Conservation (phyloP, 2,113 vertebrate genomes). For the human region GRCh38 chr7:131932501-131933000, state of each 20-base stretch:
- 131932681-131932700: not conserved
- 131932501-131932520: not conserved
- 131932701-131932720: not conserved
- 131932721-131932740: not conserved
- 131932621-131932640: not conserved
- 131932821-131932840: not conserved
- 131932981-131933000: not conserved
- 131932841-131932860: not conserved
- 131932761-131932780: not conserved
- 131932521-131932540: not conserved
- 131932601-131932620: not conserved
- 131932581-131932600: not conserved
- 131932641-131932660: not conserved
- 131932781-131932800: not conserved
- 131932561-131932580: not conserved
- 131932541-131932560: not conserved
- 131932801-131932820: not conserved
- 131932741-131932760: not conserved
- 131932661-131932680: not conserved
- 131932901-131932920: not conserved
- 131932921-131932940: not conserved
- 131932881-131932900: not conserved
- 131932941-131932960: rapidly evolving
- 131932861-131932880: not conserved
- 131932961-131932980: not conserved